phyloP scores from a whole-genome alignment of 2,113 vertebrate genomes.

The human (Homo sapiens) region DNA sequence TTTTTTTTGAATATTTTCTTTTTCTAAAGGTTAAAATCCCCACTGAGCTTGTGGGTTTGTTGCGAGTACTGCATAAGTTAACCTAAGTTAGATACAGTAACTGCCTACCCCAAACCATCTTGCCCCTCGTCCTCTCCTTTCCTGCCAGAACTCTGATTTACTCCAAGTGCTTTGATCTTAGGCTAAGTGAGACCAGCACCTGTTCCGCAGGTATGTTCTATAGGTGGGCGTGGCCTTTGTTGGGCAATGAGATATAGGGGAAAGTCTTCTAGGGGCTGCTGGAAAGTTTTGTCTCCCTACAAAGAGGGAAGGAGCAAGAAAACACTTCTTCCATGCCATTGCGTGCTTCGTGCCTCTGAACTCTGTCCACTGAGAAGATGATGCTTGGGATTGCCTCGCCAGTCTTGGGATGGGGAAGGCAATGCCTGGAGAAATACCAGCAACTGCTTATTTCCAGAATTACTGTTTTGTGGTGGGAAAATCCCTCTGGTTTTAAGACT shows the following conservation, averaged over 20 bases:
- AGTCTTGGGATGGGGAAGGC: neutral
- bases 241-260: neutral
- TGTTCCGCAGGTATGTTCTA: neutral
- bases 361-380: fast-evolving
- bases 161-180: neutral
- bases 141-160: neutral
- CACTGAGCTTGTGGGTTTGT: neutral
- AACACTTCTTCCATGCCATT: neutral
- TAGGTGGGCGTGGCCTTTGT: neutral
- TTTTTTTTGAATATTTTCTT: neutral
- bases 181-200: neutral
- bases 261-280: neutral
- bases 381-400: too few relatives aligned
- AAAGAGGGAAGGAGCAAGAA: neutral
- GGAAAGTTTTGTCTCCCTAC: neutral
- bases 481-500: neutral
- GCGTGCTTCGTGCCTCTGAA: neutral
- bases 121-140: neutral
- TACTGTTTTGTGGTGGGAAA: neutral
- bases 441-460: neutral
- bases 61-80: neutral
- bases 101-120: neutral
- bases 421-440: neutral
- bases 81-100: neutral
- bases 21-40: neutral